Evolutionary conservation across 2,888 invertebrate species (phyloP), one percentile per base, ranked within the genome.

Genomic region (Silvanus unidentatus): DNA sequence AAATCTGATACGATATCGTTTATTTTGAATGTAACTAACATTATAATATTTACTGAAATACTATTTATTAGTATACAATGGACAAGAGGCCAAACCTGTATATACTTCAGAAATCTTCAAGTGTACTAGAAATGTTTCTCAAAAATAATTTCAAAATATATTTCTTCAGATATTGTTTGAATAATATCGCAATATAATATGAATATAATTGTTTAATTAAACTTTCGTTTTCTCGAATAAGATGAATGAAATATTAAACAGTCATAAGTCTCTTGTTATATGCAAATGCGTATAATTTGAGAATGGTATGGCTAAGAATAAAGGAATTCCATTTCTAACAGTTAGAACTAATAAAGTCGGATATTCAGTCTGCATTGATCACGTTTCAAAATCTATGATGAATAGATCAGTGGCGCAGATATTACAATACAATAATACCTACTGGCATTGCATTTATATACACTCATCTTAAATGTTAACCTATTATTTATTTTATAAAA

Each of bases 311-410:
- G 38, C 10, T 29, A 14, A 48, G 47, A 46, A 53, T 49, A 48
- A 53, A 48, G 37, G 47, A 45, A 53, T 51, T 51, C 51, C 51
- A 45, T 42, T 47, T 51, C 49, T 43, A 49, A 53, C 55, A 57
- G 47, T 54, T 53, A 49, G 50, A 57, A 59, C 59, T 60, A 62
- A 61, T 62, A 60, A 60, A 61, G 58, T 54, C 53, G 47, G 56
- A 60, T 55, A 58, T 58, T 59, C 52, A 48, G 49, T 47, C 41
- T 47, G 52, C 53, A 60, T 60, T 59, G 57, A 60, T 60, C 59
- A 57, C 54, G 52, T 44, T 47, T 48, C 52, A 48, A 52, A 54
- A 57, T 55, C 48, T 52, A 52, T 48, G 47, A 50, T 42, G 48
- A 42, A 50, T 45, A 37, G 12, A 32, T 14, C 54, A 57, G 56